Evolutionary conservation across 2,888 invertebrate genomes (phyloP).

Genomic region (Amorpha juglandis): DNA sequence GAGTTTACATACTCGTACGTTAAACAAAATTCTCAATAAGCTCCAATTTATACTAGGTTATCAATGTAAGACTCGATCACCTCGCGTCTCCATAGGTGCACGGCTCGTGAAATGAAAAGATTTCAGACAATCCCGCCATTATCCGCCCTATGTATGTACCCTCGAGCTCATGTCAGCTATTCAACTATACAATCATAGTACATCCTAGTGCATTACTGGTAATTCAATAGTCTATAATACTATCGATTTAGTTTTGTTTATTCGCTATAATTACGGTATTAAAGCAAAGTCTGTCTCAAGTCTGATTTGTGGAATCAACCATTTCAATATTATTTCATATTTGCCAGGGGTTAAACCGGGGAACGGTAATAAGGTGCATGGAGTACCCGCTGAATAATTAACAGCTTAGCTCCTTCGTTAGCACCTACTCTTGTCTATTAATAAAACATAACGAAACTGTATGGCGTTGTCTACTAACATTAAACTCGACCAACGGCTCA

Average conservation of each 20-base stretch:
- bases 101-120: slow-evolving; percentile 22
- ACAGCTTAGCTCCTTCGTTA: slow-evolving; percentile 36
- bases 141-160: background rate
- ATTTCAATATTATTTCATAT: slow-evolving; percentile 31
- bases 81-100: slow-evolving; percentile 1
- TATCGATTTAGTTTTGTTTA: too few relatives aligned
- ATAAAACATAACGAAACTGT: slow-evolving; percentile 6
- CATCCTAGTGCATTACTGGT: too few relatives aligned
- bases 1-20: too few relatives aligned
- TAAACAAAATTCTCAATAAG: slow-evolving; percentile 6
- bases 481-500: background rate
- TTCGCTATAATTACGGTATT: too few relatives aligned
- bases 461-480: slow-evolving; percentile 9
- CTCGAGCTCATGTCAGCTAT: background rate
- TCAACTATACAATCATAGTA: background rate
- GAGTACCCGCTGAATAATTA: slow-evolving; percentile 42
- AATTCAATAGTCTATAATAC: too few relatives aligned
- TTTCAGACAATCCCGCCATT: slow-evolving; percentile 22
- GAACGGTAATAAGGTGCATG: slow-evolving; percentile 37
- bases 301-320: slow-evolving; percentile 30
- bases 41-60: slow-evolving; percentile 14
- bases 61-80: slow-evolving; percentile 1
- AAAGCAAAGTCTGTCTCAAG: background rate
- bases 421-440: slow-evolving; percentile 28
- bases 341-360: slow-evolving; percentile 36